A percentile compares a stretch with the other conserved stretches of the same genome.
Evolutionary conservation across 2,888 invertebrate species (phyloP).

Genomic region (Drosophila gaucha): DNA sequence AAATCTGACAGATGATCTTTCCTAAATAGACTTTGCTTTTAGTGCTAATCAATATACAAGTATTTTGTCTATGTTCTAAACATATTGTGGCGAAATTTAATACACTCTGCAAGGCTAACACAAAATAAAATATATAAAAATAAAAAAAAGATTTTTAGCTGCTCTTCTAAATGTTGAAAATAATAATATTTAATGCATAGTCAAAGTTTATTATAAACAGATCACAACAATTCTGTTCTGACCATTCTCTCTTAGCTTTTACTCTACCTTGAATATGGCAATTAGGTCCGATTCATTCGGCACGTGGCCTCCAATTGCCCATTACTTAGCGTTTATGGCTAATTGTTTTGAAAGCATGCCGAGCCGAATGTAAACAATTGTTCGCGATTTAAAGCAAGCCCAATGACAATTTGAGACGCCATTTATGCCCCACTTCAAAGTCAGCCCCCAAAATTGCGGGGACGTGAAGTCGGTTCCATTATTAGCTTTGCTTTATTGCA

Average conservation of each 20-base stretch:
- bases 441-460: slow-evolving; percentile 23
- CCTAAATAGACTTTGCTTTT: too few relatives aligned
- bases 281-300: slow-evolving; percentile 5
- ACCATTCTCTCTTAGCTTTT: neutral
- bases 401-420: slow-evolving; percentile 49
- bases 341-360: slow-evolving; percentile 31
- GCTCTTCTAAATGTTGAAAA: neutral
- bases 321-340: slow-evolving; percentile 28
- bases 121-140: neutral
- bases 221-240: neutral
- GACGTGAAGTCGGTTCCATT: slow-evolving; percentile 30
- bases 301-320: slow-evolving; percentile 30
- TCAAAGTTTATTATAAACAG: neutral
- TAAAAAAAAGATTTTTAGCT: neutral
- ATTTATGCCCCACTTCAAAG: slow-evolving; percentile 39
- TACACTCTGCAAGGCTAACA: neutral
- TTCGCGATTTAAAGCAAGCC: slow-evolving; percentile 26
- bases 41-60: too few relatives aligned
- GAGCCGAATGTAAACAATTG: slow-evolving; percentile 20
- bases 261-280: slow-evolving; percentile 13
- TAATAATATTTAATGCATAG: neutral
- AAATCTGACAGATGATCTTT: too few relatives aligned
- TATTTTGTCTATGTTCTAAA: neutral
- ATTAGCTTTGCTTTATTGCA: slow-evolving; percentile 26
- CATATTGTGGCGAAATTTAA: neutral